A percentile compares a stretch with the other conserved stretches of the same genome.
Conservation (phyloP, 2,797 vertebrate species). For the Pogonophryne albipinna region DNA sequence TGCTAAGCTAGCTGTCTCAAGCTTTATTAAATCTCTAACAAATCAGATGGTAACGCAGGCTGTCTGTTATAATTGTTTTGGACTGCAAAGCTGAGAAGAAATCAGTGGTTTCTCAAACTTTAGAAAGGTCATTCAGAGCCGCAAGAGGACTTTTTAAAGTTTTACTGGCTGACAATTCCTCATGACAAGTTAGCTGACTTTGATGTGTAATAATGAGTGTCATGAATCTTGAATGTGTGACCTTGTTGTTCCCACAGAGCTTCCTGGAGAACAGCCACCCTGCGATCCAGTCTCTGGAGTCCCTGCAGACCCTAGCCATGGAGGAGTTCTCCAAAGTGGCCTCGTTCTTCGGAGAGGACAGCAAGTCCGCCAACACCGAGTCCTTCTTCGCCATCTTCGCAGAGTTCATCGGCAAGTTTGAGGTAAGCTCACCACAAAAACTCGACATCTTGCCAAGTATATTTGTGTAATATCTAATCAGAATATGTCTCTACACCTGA, state of each 20-base stretch:
- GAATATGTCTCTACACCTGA: too few species aligned
- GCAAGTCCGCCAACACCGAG: slow-evolving; percentile 92
- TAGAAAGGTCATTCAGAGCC: not conserved
- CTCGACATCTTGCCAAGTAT: too few species aligned
- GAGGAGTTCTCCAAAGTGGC: slow-evolving; percentile 93
- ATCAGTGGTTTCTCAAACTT: not conserved
- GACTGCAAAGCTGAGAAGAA: not conserved
- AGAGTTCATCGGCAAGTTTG: slow-evolving; percentile 96
- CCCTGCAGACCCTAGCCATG: slow-evolving; percentile 92
- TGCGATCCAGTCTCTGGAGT: slow-evolving; percentile 90
- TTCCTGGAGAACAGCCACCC: slow-evolving; percentile 97
- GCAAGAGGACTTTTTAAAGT: not conserved
- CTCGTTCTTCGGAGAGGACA: slow-evolving; percentile 95
- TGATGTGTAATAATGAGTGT: not conserved
- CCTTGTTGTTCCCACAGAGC: slow-evolving; percentile 78
- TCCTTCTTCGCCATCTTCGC: slow-evolving; percentile 96
- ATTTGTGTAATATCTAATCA: too few species aligned
- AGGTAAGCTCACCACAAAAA: slow-evolving; percentile 83
- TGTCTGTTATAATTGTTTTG: not conserved
- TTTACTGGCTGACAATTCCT: not conserved
- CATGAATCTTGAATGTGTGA: slow-evolving; percentile 47
- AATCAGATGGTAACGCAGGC: not conserved
- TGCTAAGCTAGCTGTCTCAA: not conserved
- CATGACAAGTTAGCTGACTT: not conserved
- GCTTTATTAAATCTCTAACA: too few species aligned